phyloP scores from a whole-genome alignment of 2,113 vertebrate genomes.

The Sigmodon hispidus region DNA sequence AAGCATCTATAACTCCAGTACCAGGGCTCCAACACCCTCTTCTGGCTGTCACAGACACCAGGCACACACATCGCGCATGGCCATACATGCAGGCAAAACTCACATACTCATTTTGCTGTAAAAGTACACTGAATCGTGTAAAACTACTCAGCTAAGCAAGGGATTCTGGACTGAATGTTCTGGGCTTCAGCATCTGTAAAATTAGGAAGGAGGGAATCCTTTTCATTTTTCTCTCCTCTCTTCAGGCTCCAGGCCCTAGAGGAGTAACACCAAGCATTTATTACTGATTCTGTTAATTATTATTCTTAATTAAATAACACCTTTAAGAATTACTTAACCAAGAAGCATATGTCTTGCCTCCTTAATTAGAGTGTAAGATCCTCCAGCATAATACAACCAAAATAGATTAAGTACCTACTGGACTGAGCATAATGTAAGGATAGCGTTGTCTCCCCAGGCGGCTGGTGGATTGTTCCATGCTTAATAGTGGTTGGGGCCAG shows the following conservation, averaged over 20 bases:
- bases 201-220: not conserved
- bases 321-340: slow-evolving; percentile 72
- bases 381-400: slow-evolving; percentile 66
- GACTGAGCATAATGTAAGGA: slow-evolving; percentile 18
- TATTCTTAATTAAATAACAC: slow-evolving; percentile 76
- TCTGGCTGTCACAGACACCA: not conserved
- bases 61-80: not conserved
- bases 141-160: slow-evolving; percentile 20
- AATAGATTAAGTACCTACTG: slow-evolving; percentile 59
- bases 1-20: not conserved
- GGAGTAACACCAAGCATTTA: slow-evolving; percentile 59
- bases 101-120: not conserved
- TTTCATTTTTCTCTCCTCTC: slow-evolving; percentile 45
- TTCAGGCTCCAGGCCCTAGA: slow-evolving; percentile 52
- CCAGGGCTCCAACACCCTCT: not conserved
- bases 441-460: slow-evolving; percentile 43
- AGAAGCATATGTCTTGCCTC: slow-evolving; percentile 27
- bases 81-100: not conserved
- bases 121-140: not conserved
- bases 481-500: slow-evolving; percentile 26
- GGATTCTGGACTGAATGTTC: not conserved
- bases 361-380: slow-evolving; percentile 68
- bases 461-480: not conserved
- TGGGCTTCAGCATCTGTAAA: slow-evolving; percentile 5
- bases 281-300: slow-evolving; percentile 72